These are phyloP conservation scores for Toxotes chatareus DNA, from an alignment of 2,113 vertebrate genomes.

Conservation along the genomic window DNA sequence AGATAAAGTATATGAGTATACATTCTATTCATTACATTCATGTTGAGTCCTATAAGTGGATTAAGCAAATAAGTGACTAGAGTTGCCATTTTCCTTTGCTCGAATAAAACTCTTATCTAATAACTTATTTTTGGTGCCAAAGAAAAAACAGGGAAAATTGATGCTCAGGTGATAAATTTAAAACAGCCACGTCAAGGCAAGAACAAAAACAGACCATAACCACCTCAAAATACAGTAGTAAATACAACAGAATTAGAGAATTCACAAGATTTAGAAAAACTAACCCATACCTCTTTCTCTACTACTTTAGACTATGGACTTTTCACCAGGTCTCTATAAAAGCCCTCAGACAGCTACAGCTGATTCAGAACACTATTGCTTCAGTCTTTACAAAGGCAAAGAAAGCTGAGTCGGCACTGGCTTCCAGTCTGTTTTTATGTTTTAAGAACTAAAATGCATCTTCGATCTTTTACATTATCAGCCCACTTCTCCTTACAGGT, in stretches of 20 bases:
- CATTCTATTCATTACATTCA: background rate
- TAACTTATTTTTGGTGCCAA: background rate
- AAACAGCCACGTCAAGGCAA: background rate
- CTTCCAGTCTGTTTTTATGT: background rate
- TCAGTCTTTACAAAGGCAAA: background rate
- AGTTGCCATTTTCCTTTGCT: background rate
- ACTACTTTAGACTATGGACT: background rate
- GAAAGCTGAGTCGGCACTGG: background rate
- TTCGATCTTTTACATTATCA: background rate
- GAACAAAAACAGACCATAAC: background rate
- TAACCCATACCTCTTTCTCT: background rate
- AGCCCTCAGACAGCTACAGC: background rate
- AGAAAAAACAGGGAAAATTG: background rate
- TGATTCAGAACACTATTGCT: background rate
- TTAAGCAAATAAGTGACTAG: background rate
- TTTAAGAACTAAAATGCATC: conserved; percentile 9
- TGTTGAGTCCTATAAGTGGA: background rate
- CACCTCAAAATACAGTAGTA: background rate
- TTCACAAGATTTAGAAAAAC: background rate
- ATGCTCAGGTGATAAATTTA: background rate
- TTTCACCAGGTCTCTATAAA: conserved; percentile 12
- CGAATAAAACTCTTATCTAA: background rate
- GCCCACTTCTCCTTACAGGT: background rate
- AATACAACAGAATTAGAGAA: background rate
- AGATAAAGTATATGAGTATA: background rate